These are phyloP conservation scores for Prorops nasuta DNA, from an alignment of 1,140 invertebrate genomes.

Conservation along the genomic window DNA sequence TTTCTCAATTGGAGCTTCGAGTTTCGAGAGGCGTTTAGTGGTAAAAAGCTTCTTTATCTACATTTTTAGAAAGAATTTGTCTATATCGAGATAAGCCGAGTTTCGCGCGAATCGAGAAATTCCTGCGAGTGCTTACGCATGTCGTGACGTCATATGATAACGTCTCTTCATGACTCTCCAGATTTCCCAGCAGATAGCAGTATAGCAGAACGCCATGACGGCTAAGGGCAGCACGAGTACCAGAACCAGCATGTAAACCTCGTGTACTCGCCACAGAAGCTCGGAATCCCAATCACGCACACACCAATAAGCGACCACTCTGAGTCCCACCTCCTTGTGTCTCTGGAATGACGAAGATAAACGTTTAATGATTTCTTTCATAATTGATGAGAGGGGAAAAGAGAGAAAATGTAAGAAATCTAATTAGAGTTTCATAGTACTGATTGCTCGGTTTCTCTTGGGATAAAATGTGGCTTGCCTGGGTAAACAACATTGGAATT, in stretches of 20 bases:
- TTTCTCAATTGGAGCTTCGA: too few species aligned
- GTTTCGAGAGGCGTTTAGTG: too few species aligned
- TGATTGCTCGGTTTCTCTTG: not conserved
- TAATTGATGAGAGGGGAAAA: conserved; percentile 11
- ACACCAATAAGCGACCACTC: conserved; percentile 63
- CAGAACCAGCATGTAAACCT: conserved; percentile 66
- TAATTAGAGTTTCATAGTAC: not conserved
- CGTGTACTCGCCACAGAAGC: conserved; percentile 60
- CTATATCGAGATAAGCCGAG: too few species aligned
- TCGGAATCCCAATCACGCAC: conserved; percentile 58
- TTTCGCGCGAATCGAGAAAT: too few species aligned
- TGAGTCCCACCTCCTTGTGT: conserved; percentile 59
- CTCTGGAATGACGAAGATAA: conserved; percentile 53
- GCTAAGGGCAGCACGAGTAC: conserved; percentile 65
- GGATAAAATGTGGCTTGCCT: conserved; percentile 48
- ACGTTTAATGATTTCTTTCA: too few species aligned
- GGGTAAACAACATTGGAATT: conserved; percentile 60
- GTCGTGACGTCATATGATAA: conserved; percentile 59
- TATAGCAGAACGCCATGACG: conserved; percentile 69
- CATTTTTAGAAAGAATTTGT: too few species aligned
- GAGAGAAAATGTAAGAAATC: too few species aligned
- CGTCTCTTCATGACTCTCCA: conserved; percentile 62
- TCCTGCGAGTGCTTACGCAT: conserved; percentile 57
- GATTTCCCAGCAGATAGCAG: conserved; percentile 67
- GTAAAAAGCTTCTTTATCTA: too few species aligned